Base-by-base conservation (phyloP, 2,888 invertebrate species). In the Metellina segmentata region DNA sequence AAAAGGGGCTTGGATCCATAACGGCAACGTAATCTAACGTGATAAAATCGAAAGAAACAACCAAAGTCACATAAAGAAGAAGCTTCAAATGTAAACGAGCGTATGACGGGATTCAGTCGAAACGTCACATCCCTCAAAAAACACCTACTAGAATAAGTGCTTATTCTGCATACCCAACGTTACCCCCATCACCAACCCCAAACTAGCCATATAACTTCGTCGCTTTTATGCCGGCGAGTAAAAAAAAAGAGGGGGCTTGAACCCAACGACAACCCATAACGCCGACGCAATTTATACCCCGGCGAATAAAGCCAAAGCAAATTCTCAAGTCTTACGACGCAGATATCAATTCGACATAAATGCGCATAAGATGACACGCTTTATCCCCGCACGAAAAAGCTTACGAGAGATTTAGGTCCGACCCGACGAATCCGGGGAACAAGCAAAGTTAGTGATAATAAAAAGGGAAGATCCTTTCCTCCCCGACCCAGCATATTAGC, bases 371-470 rank as follows among this genome's bases (percentile, higher is more conserved):
- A 61, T 61, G 61, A 61, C 61, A 61, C 61, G 61, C 11, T 11
- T 61, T 16, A 9, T 11, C 61, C 61, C 19, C n/a, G 16, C 79
- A 34, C 9, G 69, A 20, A 61, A 61, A 20, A 16, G 20, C 79
- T 61, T 79, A 34, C 20, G 34, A 61, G 11, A 61, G 79, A 48
- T 79, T 79, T 79, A 20, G 20, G 8, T 8, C 9, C 75, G 16
- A 51, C 34, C 34, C 34, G 34, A 34, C 34, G 34, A 34, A 34
- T 34, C 8, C 69, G 70, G 69, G 49, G 49, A 34, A 72, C 53
- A 75, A 75, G 75, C 53, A 75, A 61, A 53, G 61, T 75, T 20
- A 53, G 48, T 52, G 74, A 34, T 34, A 85, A 75, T 75, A 78
- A 19, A 85, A 85, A 75, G 61, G 61, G 34, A 82, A 75, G 53